These are phyloP conservation scores for Parotocinclus haroldoi DNA, from an alignment of 2,797 vertebrate genomes.

Conservation along the genomic window DNA sequence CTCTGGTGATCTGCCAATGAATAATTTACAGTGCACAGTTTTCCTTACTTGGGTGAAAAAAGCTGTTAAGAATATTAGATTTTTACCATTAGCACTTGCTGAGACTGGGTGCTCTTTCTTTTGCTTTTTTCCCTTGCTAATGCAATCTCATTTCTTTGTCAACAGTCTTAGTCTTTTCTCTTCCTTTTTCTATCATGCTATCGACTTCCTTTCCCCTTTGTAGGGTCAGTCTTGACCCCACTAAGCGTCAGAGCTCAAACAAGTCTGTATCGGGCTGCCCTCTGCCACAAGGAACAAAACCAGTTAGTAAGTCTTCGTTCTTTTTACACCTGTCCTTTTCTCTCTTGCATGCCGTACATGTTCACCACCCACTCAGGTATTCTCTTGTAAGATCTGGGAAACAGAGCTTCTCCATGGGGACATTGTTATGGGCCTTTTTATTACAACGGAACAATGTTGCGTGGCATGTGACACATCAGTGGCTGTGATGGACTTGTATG, in stretches of 20 bases:
- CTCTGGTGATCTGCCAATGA: too few relatives aligned
- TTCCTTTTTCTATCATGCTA: constrained; percentile 35
- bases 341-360: constrained; percentile 35
- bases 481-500: neutral
- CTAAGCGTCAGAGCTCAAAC: constrained; percentile 96
- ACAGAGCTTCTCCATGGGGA: constrained; percentile 52
- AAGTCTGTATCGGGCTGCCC: constrained; percentile 91
- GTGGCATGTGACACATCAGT: neutral
- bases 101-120: constrained; percentile 58
- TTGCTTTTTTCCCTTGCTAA: constrained; percentile 54
- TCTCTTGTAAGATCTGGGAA: constrained; percentile 30
- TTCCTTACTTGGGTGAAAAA: too few relatives aligned
- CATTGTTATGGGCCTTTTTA: neutral
- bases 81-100: constrained; percentile 40
- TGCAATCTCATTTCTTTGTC: constrained; percentile 53
- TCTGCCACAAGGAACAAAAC: constrained; percentile 94
- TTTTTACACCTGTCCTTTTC: constrained; percentile 58
- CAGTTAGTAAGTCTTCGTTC: constrained; percentile 88
- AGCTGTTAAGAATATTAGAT: too few relatives aligned
- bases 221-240: constrained; percentile 97
- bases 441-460: constrained; percentile 1
- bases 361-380: constrained; percentile 10
- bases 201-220: constrained; percentile 53
- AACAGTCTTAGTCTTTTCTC: constrained; percentile 52
- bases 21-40: too few relatives aligned